Evolutionary conservation across 2,888 invertebrate genomes (phyloP).

Genomic region (Trissolcus japonicus): DNA sequence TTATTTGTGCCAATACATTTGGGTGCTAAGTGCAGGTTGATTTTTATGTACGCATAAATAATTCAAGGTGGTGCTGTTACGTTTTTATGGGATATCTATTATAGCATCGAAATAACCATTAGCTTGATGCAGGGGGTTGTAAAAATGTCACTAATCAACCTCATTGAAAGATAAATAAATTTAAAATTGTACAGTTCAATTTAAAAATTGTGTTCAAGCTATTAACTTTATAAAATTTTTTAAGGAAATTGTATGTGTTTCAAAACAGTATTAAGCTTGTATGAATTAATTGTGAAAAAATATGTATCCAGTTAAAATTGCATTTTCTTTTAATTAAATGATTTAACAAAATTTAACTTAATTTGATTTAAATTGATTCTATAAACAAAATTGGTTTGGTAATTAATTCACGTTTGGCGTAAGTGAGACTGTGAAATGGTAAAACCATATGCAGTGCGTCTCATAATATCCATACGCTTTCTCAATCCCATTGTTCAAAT

Average conservation of each 20-base stretch:
- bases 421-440: slow-evolving; percentile 45
- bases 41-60: slow-evolving; percentile 25
- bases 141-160: too few species aligned
- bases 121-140: too few species aligned
- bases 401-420: slow-evolving; percentile 19
- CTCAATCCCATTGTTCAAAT: slow-evolving; percentile 66
- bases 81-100: not conserved
- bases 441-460: slow-evolving; percentile 44
- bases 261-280: too few species aligned
- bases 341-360: too few species aligned
- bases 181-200: too few species aligned
- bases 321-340: not conserved
- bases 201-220: too few species aligned
- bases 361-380: slow-evolving; percentile 10
- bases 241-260: not conserved
- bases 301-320: slow-evolving; percentile 3
- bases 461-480: slow-evolving; percentile 59
- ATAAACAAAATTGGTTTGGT: slow-evolving; percentile 46
- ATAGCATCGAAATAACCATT: not conserved
- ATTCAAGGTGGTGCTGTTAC: not conserved
- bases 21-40: slow-evolving; percentile 11
- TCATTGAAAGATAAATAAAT: too few species aligned
- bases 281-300: too few species aligned
- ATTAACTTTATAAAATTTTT: too few species aligned
- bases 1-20: slow-evolving; percentile 9